phyloP scores from a whole-genome alignment of 2,888 invertebrate genomes.

The Cheilosia soror region DNA sequence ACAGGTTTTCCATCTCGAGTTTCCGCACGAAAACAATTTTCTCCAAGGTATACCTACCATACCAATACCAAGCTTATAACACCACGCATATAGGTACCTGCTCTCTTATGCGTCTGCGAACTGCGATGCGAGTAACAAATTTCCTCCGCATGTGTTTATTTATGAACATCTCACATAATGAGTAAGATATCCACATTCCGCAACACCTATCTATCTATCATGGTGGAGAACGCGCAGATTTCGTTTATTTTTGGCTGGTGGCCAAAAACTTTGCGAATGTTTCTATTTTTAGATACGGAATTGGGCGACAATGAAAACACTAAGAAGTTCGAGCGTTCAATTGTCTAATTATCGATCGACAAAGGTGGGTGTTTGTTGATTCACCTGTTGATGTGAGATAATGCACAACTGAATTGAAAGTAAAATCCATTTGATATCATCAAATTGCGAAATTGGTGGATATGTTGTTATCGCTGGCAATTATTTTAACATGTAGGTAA shows the following conservation, averaged over 20 bases:
- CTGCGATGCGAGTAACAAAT: conserved; percentile 9
- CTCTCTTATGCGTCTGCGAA: too few relatives aligned
- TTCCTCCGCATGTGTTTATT: conserved; percentile 40
- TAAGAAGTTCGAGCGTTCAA: conserved; percentile 37
- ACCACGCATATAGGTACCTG: too few relatives aligned
- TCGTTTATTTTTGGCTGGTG: conserved; percentile 48
- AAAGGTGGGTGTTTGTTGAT: conserved; percentile 30
- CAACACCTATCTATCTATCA: conserved; percentile 14
- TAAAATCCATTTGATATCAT: not conserved
- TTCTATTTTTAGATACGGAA: conserved; percentile 59
- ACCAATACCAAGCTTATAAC: not conserved
- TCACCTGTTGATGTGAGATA: conserved; percentile 55
- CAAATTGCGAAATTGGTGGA: conserved; percentile 19
- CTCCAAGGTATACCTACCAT: conserved; percentile 16
- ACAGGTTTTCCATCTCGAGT: conserved; percentile 39
- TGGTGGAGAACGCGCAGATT: conserved; percentile 41
- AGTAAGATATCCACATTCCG: conserved; percentile 62
- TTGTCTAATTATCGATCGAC: conserved; percentile 42
- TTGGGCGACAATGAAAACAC: conserved; percentile 61
- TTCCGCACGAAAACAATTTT: conserved; percentile 11
- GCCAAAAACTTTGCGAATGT: conserved; percentile 41
- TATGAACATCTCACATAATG: conserved; percentile 51
- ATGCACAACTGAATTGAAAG: conserved; percentile 25
- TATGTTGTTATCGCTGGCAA: conserved; percentile 30
- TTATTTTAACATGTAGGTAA: conserved; percentile 3